Conservation (phyloP, 2,888 invertebrate species). For the Iphiclides podalirius region DNA sequence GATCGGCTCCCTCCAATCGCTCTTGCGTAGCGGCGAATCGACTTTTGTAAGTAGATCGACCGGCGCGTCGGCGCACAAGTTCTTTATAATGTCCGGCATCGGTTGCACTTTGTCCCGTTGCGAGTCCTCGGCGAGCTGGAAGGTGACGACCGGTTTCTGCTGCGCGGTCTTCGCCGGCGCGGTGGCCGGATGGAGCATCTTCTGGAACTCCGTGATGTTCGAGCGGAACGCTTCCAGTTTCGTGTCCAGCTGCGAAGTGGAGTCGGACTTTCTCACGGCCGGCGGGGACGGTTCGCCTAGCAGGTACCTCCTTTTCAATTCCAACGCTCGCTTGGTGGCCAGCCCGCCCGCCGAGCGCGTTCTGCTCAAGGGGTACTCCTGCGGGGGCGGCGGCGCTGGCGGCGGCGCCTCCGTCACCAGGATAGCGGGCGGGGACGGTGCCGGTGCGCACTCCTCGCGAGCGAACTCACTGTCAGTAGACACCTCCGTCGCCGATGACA, state of each 20-base stretch:
- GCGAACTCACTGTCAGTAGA: constrained; percentile 96
- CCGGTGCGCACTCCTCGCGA: constrained; percentile 86
- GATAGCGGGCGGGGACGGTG: constrained; percentile 87
- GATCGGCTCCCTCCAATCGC: constrained; percentile 70
- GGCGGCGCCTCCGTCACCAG: constrained; percentile 89
- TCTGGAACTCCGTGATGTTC: constrained; percentile 93
- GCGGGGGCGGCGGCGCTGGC: constrained; percentile 80
- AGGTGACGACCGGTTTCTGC: constrained; percentile 46
- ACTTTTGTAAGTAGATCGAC: constrained; percentile 62
- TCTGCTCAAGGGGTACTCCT: constrained; percentile 89
- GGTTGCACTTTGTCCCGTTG: constrained; percentile 65
- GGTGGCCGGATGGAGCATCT: constrained; percentile 88
- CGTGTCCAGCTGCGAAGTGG: constrained; percentile 90
- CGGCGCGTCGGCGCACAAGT: constrained; percentile 58
- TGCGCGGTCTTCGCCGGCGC: constrained; percentile 45
- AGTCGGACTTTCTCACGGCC: constrained; percentile 89
- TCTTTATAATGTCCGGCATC: constrained; percentile 82
- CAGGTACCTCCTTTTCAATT: constrained; percentile 91
- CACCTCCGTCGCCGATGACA: constrained; percentile 94
- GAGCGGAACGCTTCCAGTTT: constrained; percentile 91
- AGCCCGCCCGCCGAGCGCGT: constrained; percentile 93
- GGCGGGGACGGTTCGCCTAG: constrained; percentile 86
- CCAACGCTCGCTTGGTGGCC: constrained; percentile 91
- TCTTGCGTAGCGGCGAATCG: constrained; percentile 49
- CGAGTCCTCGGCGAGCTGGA: constrained; percentile 55